Evolutionary conservation across 2,113 vertebrate genomes (phyloP).

Genomic region (Halcyon senegalensis): DNA sequence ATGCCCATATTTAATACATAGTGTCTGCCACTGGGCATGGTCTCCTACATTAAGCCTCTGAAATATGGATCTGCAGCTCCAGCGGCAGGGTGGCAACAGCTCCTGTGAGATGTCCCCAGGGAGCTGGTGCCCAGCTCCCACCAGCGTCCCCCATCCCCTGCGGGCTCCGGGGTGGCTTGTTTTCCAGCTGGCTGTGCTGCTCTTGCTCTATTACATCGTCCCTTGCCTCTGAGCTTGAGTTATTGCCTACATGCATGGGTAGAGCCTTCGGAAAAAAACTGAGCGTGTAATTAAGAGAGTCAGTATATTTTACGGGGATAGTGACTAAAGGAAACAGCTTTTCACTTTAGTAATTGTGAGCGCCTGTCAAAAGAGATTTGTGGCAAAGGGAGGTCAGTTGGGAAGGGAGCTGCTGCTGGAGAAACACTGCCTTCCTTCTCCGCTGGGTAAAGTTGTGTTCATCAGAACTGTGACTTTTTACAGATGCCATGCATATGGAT

Average conservation of each 20-base stretch:
- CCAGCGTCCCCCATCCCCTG: background rate
- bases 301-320: background rate
- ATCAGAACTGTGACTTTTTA: background rate
- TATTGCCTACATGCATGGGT: slow-evolving; percentile 50
- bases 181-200: slow-evolving; percentile 9
- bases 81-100: background rate
- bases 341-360: background rate
- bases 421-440: rapidly evolving
- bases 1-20: rapidly evolving
- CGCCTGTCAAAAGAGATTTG: background rate
- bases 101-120: background rate
- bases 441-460: rapidly evolving
- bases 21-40: rapidly evolving
- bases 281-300: slow-evolving; percentile 38
- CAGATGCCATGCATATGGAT: background rate
- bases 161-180: background rate
- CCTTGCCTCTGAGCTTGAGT: background rate
- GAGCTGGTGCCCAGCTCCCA: background rate
- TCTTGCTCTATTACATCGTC: background rate
- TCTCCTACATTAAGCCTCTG: background rate
- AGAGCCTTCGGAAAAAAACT: slow-evolving; percentile 8
- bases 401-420: background rate
- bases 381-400: background rate
- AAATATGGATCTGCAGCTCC: background rate
- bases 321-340: slow-evolving; percentile 16